phyloP scores from a whole-genome alignment of 2,797 vertebrate species.

The Sebastes melanostomus region DNA sequence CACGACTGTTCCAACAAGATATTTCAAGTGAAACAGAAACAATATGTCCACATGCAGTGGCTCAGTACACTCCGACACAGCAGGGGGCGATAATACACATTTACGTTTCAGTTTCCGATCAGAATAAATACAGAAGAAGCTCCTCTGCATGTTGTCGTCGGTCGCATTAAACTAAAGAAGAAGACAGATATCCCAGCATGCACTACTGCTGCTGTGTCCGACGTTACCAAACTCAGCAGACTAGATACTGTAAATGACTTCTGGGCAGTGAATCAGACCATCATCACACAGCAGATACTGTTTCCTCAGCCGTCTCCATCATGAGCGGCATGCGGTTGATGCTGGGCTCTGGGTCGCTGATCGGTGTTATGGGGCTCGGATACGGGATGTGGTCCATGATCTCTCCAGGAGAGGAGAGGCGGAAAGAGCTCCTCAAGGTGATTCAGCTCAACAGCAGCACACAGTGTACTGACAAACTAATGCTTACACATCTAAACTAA shows the following conservation, averaged over 20 bases:
- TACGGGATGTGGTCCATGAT: slow-evolving; percentile 60
- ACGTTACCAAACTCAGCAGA: not conserved
- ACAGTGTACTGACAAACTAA: not conserved
- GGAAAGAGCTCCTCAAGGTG: slow-evolving; percentile 70
- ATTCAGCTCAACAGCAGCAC: not conserved
- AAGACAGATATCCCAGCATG: not conserved
- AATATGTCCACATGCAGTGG: too few species aligned
- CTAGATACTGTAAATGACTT: not conserved
- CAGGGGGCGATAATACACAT: too few species aligned
- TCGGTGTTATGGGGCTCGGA: slow-evolving; percentile 33
- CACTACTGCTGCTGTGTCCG: not conserved
- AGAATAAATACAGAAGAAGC: not conserved
- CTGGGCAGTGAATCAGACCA: not conserved
- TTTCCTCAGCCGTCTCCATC: not conserved
- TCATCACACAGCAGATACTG: not conserved
- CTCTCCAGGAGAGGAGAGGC: slow-evolving; percentile 54
- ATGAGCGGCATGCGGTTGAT: slow-evolving; percentile 61
- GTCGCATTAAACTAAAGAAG: not conserved
- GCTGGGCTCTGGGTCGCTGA: not conserved
- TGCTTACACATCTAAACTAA: too few species aligned
- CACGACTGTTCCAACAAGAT: too few species aligned
- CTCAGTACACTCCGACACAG: too few species aligned
- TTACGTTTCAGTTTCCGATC: too few species aligned
- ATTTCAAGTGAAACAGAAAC: too few species aligned
- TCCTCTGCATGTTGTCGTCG: not conserved